Evolutionary conservation across 2,797 vertebrate species (phyloP).

Genomic region (Chaunax sp.): DNA sequence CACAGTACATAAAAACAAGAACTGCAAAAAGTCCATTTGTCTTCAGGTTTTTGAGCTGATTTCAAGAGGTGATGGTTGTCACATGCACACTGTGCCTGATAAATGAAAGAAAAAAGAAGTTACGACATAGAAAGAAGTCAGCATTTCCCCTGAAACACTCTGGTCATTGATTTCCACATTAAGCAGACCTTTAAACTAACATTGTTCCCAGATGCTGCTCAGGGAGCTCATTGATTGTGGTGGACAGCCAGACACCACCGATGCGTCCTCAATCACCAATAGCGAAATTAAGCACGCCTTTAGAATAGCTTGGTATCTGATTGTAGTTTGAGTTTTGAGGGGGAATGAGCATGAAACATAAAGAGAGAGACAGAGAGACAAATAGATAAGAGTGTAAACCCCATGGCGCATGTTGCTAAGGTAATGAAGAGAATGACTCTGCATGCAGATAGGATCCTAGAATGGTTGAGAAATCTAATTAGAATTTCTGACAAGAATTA

Average conservation of each 20-base stretch:
- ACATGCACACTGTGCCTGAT: not conserved
- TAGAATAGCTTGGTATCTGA: slow-evolving; percentile 27
- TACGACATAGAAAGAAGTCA: slow-evolving; percentile 29
- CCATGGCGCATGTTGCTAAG: not conserved
- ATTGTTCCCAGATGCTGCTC: slow-evolving; percentile 56
- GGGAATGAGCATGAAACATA: slow-evolving; percentile 13
- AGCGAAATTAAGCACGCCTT: slow-evolving; percentile 60
- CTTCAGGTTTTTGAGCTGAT: slow-evolving; percentile 10
- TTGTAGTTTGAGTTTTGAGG: slow-evolving; percentile 12
- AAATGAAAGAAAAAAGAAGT: slow-evolving; percentile 27
- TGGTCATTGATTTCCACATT: slow-evolving; percentile 65
- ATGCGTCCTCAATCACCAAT: slow-evolving; percentile 56
- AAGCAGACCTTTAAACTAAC: slow-evolving; percentile 61
- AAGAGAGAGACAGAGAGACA: slow-evolving; percentile 12
- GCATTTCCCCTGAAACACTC: slow-evolving; percentile 45
- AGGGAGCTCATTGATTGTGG: slow-evolving; percentile 69
- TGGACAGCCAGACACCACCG: slow-evolving; percentile 60
- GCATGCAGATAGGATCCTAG: not conserved
- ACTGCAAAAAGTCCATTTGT: not conserved
- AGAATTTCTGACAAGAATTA: too few relatives aligned
- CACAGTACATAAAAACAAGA: not conserved
- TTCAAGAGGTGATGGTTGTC: not conserved
- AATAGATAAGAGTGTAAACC: slow-evolving; percentile 6
- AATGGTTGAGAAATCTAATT: too few relatives aligned
- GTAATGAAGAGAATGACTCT: slow-evolving; percentile 27